Conservation (phyloP, 2,113 vertebrate species). For the Tragulus kanchil region DNA sequence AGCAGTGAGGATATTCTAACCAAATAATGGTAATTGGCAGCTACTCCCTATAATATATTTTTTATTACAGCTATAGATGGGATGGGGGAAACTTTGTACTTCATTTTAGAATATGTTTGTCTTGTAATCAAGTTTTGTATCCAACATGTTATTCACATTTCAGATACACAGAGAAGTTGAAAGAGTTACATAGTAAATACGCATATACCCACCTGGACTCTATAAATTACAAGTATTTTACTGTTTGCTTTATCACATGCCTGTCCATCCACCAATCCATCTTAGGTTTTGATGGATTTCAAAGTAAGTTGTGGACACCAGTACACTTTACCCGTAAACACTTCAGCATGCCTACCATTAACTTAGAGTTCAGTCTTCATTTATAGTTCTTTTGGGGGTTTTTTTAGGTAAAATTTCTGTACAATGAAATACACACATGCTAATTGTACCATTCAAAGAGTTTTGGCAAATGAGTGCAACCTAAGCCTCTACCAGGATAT, state of each 20-base stretch:
- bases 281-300: constrained; percentile 27
- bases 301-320: background rate
- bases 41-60: background rate
- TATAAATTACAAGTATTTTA: constrained; percentile 7
- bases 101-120: constrained; percentile 26
- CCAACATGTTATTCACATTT: constrained; percentile 13
- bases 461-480: background rate
- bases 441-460: constrained; percentile 20
- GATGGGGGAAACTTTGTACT: background rate
- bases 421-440: background rate
- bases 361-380: background rate
- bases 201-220: background rate
- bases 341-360: background rate
- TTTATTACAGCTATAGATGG: background rate
- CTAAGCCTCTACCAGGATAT: background rate
- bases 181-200: constrained; percentile 10
- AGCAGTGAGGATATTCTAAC: background rate
- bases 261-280: background rate
- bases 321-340: background rate
- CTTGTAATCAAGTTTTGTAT: constrained; percentile 4
- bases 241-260: background rate
- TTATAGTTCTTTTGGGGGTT: constrained; percentile 7
- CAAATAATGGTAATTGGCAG: constrained; percentile 5
- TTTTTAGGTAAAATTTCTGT: constrained; percentile 23
- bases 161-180: background rate